These are phyloP conservation scores for Clusia tigrina DNA, from an alignment of 2,888 invertebrate genomes.

Conservation along the genomic window DNA sequence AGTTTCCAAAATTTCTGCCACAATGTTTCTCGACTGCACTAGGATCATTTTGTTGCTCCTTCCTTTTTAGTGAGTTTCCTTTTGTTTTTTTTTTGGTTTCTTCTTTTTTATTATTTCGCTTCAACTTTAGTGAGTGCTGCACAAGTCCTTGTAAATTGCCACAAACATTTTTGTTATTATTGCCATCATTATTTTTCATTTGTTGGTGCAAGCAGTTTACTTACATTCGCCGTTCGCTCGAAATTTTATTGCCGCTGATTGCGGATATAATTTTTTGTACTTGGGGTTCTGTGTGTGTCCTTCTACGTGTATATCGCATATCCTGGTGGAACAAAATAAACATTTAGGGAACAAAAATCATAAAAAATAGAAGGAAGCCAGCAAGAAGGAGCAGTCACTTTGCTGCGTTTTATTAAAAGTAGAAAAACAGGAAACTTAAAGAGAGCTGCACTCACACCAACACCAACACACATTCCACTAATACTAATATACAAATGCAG, in stretches of 20 bases:
- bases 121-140: no score
- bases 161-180: neutral
- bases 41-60: no score
- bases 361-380: neutral
- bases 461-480: neutral
- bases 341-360: neutral
- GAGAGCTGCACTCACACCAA: neutral
- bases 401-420: no score
- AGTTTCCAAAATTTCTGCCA: no score
- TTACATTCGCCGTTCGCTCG: neutral
- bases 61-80: no score
- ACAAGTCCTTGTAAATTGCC: neutral
- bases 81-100: no score
- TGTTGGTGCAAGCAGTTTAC: neutral
- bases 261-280: neutral
- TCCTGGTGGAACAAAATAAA: neutral
- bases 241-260: conserved; percentile 3
- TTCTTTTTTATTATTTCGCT: neutral
- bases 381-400: neutral
- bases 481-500: neutral
- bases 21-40: no score
- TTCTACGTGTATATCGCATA: neutral
- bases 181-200: conserved; percentile 4
- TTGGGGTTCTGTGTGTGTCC: neutral
- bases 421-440: conserved; percentile 10